Base-by-base conservation (phyloP, 2,888 invertebrate species). In the Zootermopsis nevadensis region DNA sequence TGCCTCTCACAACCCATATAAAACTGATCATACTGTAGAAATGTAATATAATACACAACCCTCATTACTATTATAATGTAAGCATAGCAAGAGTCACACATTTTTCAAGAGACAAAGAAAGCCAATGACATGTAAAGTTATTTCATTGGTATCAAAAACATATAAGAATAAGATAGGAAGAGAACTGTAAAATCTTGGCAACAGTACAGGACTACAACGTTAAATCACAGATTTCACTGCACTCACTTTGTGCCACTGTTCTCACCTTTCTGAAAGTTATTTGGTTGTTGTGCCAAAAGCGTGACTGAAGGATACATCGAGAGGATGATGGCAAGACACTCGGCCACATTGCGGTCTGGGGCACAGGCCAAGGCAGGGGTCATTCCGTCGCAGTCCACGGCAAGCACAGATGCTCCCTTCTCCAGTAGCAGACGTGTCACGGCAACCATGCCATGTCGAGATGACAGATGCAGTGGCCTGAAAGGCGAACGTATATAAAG, bases 311-410 rank as follows among this genome's bases (percentile, higher is more conserved):
- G 80, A 82, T 79, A 77, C 30, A 48, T 30, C 6, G 86, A 87
- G 35, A 92, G 88, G 86, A 93, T 93, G 48, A 93, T 91, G 42
- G 92, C 90, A 79, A 94, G 89, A 87, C 93, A 93, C 86, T 93
- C 91, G 27, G 93, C 93, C 12, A 93, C 93, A 79, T 90, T 90
- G 77, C 89, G 89, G 88, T 91, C 92, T 1, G 93, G 92, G 24
- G 93, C 93, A 88, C 93, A 93, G 67, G 92, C 91, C 84, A 94
- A 88, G 4, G 93, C 93, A n/a, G 94, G 93, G 1, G 93, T 93
- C 85, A 92, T 89, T 67, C 93, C 93, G 85, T 91, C 91, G 60
- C 90, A 89, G 87, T 94, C 93, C 6, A 91, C 89, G 0, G 91
- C 91, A 80, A 91, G 88, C 2, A 93, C 91, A 82, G 92, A 92